phyloP scores from a whole-genome alignment of 1,140 invertebrate species.

The Diprion similis region DNA sequence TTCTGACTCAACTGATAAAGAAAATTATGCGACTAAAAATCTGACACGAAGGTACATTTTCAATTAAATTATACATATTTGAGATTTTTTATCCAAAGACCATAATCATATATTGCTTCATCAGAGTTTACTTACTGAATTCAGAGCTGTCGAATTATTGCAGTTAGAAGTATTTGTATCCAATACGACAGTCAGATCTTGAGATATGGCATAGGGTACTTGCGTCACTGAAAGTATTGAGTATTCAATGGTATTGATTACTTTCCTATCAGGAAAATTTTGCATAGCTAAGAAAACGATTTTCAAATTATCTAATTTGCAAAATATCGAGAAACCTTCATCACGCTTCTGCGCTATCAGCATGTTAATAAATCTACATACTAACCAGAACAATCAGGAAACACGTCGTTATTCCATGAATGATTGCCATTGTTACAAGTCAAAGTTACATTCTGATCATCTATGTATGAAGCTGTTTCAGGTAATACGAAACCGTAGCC shows the following conservation, averaged over 20 bases:
- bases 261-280: no score
- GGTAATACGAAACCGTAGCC: constrained; percentile 67
- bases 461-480: constrained; percentile 22
- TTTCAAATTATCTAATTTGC: no score
- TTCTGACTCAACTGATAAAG: constrained; percentile 35
- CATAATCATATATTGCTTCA: not conserved
- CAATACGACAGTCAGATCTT: constrained; percentile 48
- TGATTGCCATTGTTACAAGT: constrained; percentile 43
- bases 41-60: not conserved
- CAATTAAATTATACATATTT: not conserved
- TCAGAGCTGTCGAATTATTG: constrained; percentile 40
- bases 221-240: constrained; percentile 43
- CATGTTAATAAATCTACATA: constrained; percentile 21
- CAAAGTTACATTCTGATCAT: constrained; percentile 33
- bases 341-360: not conserved
- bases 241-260: no score
- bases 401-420: constrained; percentile 45
- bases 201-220: constrained; percentile 48
- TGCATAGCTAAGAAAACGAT: no score
- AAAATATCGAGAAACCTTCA: not conserved
- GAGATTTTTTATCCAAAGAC: not conserved
- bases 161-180: constrained; percentile 46
- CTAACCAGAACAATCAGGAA: constrained; percentile 69
- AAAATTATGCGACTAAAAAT: constrained; percentile 18
- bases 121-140: constrained; percentile 31